Base-by-base conservation (phyloP, 2,797 vertebrate genomes). In the Siniperca scherzeri region DNA sequence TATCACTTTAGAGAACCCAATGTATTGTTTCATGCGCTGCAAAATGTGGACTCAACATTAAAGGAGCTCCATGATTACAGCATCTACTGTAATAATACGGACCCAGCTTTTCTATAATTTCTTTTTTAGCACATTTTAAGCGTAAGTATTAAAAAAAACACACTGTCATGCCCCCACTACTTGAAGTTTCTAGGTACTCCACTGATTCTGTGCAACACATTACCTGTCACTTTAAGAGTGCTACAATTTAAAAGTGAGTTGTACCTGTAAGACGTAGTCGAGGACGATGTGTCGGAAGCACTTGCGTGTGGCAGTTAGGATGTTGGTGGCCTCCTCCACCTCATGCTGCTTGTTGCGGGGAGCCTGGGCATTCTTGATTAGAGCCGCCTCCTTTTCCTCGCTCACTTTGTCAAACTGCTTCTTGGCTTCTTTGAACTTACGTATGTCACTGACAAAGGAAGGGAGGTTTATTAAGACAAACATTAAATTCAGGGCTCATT, bases 391-490 rank as follows among this genome's bases (percentile, higher is more conserved):
- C 90, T 99, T 99, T 88, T 99, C 99, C 90, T 99, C 99, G 10
- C 98, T 99, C 87, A 99, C 98, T 93, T 99, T 99, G 94, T 99
- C 99, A 91, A 99, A 99, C 36, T 99, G 98, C 82, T 99, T 99
- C 93, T 99, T 99, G 40, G 97, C 96, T 87, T 99, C 98, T 95
- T 99, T 99, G 87, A 99, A 99, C 94, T 97, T 98, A 66, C 97
- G 96, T 68, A 99, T 95, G 94, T 99, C 99, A 88, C 99, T 99
- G 90, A 50, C 1, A 80, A 78, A 66, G 33, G 6, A 66, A 71
- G 11, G 10, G 19, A 59, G 2, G 12, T 59, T 42, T n/a, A 36
- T 60, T 19, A 53, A 42, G 22, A 59, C 48, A 25, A 48, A 70
- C 10, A 30, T 42, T 27, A 6, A 11, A 19, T 38, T 56, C 2